These are phyloP conservation scores for Rhagoletis pomonella DNA, from an alignment of 1,140 invertebrate species.

Conservation along the genomic window DNA sequence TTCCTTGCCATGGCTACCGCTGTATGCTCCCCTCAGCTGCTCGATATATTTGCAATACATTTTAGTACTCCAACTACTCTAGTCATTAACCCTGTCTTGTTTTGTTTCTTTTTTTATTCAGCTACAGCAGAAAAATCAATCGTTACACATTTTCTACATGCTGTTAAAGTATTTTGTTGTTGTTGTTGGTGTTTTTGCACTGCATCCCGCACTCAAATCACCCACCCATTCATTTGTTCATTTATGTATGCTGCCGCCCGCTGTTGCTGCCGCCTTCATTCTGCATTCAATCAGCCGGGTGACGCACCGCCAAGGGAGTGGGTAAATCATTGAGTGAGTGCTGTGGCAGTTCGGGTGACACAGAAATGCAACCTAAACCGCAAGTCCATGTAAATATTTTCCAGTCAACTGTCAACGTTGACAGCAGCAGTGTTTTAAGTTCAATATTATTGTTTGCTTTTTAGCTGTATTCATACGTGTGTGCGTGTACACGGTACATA, in stretches of 20 bases:
- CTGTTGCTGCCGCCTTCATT: background rate
- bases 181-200: background rate
- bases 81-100: background rate
- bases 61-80: background rate
- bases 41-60: conserved; percentile 42
- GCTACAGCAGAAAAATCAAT: background rate
- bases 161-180: background rate
- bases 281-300: conserved; percentile 15
- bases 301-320: background rate
- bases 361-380: conserved; percentile 51
- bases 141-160: conserved; percentile 15
- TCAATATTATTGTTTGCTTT: conserved; percentile 38
- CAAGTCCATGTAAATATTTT: conserved; percentile 52
- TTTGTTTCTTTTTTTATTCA: too few species aligned
- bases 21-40: background rate
- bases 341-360: conserved; percentile 41
- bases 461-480: background rate
- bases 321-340: conserved; percentile 21
- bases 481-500: background rate
- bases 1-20: background rate
- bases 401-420: conserved; percentile 48
- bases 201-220: background rate
- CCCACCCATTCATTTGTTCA: conserved; percentile 25
- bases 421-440: conserved; percentile 25
- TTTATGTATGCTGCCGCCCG: background rate